Evolutionary conservation across 2,113 vertebrate species (phyloP), one percentile per base, ranked within the genome.

Genomic region (Nyctereutes procyonoides): DNA sequence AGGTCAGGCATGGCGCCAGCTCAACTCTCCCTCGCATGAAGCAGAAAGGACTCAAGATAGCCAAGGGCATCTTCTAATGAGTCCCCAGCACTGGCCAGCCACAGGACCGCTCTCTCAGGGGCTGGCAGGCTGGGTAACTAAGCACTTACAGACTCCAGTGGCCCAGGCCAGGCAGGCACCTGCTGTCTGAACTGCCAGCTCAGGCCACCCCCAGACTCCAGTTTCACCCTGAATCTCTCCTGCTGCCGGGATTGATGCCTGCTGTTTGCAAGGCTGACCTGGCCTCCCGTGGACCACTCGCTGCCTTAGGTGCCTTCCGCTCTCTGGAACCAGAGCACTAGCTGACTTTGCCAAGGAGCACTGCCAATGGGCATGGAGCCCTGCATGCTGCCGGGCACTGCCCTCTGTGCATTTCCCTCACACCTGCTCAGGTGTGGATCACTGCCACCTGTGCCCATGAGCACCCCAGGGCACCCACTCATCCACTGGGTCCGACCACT

Each of bases 1-100:
- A 99, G 51, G 98, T 99, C 97, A 99, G 99, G 97, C 99, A 99
- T 0, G 99, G 99, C 82, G 99, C 99, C 95, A 99, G 99, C 95
- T 99, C 99, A 4, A 99, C 99, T 11, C 98, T 99, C 97, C 99
- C 99, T 3, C 99, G 99, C 82, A 99, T 99, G 99, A 99, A 99
- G 94, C 99, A 99, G 99, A 99, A 99, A 93, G 99, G 99, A 95
- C 99, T 99, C 97, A 99, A 99, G 98, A 99, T 99, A 0, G 99
- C 99, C 69, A 99, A 99, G 96, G 99, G 99, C 98, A 99, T 99
- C 99, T 99, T 99, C 99, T 99, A 84, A 96, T 92, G 38, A 28
- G 76, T 88, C 95, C 95, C 95, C 3, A 0, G 58, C 0, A 8
- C 76, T 17, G 16, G 56, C 93, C 58, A 2, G 97, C 98, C 95